Evolutionary conservation across 2,888 invertebrate species (phyloP), one percentile per base, ranked within the genome.

Genomic region (Busseola fusca): DNA sequence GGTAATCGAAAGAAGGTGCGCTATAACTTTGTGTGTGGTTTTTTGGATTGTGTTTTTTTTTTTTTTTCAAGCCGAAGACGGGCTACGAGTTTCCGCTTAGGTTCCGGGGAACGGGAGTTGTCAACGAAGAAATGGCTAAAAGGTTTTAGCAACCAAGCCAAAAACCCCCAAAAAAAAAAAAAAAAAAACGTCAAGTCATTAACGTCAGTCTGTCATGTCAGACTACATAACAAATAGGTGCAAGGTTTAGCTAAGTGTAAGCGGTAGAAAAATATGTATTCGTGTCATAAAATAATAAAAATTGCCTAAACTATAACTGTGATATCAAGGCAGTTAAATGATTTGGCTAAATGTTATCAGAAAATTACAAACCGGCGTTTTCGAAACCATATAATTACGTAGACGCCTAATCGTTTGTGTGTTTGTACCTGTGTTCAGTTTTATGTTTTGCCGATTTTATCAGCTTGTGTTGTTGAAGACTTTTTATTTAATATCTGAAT

Each of bases 191-290:
- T n/a, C n/a, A n/a, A n/a, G 76, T 74, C 74, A 76, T 5, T 56
- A 74, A 65, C 30, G 72, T 70, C 60, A 67, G 48, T n/a, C n/a
- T n/a, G n/a, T n/a, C n/a, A n/a, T n/a, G 72, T 70, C 60, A 67
- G 48, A 34, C n/a, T 52, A 48, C 56, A 37, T 45, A 77, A 70
- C 69, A 70, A 76, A 69, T 74, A 71, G 57, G 58, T 76, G 58
- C 25, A 60, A 69, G 40, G 0, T 30, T 21, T 7, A 69, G 30
- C 4, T 69, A 73, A 48, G 63, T 59, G 45, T 48, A 66, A 69
- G 58, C 70, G 65, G 64, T 82, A 63, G 68, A 56, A 64, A 72
- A 70, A 34, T 69, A 67, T 79, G 83, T 74, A 69, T 80, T 78
- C 69, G 69, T 74, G 74, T 80, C 60, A 4, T 68, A 68, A 65